Evolutionary conservation across 1,140 invertebrate species (phyloP), one percentile per base, ranked within the genome.

Genomic region (Thaumatotibia leucotreta): DNA sequence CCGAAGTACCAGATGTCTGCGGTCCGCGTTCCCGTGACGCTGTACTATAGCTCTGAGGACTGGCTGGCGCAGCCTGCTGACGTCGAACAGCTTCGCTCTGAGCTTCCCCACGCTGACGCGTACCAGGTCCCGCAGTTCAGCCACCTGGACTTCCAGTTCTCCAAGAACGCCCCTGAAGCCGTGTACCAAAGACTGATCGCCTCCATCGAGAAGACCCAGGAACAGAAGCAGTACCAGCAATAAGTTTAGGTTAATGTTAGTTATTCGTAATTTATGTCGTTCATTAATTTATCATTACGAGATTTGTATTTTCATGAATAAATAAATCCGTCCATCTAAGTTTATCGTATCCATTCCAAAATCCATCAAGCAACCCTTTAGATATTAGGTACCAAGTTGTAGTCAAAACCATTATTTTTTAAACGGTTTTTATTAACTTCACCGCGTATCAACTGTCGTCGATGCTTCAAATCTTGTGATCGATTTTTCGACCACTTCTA

Each of bases 91-190:
- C 88, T 95, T 4, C 80, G 82, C 1, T 80, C 89, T 81, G 35
- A 93, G 89, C 70, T 83, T n/a, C 88, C 91, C 29, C 91, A 93
- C 75, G 82, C 91, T 2, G 85, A 85, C 20, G 77, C 79, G 27
- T 88, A 87, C 78, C 72, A 92, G 73, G 87, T 96, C 5, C 92
- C 93, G 0, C 85, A 92, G 63, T 78, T 85, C 1, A 86, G 94
- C 78, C 94, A 96, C 74, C 91, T 95, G 68, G 95, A 96, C 85
- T 96, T 95, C 88, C 91, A 94, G 66, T 95, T 93, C 89, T 94
- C 93, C 0, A 89, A 91, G 14, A 92, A 93, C 69, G 89, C 93
- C 0, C 92, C 92, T 69, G 84, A 85, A 67, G 82, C 94, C 10
- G 80, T 95, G 4, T 94, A 95, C 80, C 83, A 82, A 61, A 73